Evolutionary conservation across 2,888 invertebrate genomes (phyloP), one percentile per base, ranked within the genome.

Genomic region (Ennomos quercinarius): DNA sequence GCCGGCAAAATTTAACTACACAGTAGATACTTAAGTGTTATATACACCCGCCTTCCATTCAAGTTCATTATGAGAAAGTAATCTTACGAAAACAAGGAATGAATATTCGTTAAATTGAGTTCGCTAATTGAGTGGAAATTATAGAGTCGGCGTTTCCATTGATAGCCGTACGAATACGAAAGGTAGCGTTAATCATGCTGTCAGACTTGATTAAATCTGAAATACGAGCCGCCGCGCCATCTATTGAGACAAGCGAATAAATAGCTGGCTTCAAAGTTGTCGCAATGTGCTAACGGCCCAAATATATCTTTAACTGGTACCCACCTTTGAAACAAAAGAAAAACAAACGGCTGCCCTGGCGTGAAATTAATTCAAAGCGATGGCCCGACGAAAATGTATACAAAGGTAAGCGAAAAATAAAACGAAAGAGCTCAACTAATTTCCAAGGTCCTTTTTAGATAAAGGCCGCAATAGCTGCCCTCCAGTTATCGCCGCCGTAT

Each of bases 311-410:
- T 78, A 81, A 84, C 82, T 76, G 78, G 75, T 73, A 80, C 81
- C 80, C 80, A 83, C 83, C 81, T 80, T 80, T 70, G 70, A 85
- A 87, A 88, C 87, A 88, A 89, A 86, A 86, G 86, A 87, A 86
- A 86, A 83, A 85, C 84, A 86, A 87, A 87, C 84, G 86, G 83
- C 82, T 80, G 76, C 77, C 79, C 76, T 79, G 85, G 78, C 83
- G 81, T 85, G 82, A 86, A 87, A 88, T 87, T 87, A 87, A 88
- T 88, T 87, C 85, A 86, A 85, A 86, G 84, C 86, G 84, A 87
- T 84, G 85, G 83, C 78, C 81, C 83, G 78, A 76, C 83, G 82
- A 86, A 86, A 87, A 80, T 83, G 84, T 85, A 82, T 80, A 87
- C 84, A 87, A 86, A 87, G 85, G 88, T 87, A 81, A 83, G 79